A percentile compares a stretch with the other conserved stretches of the same genome.
phyloP scores from a whole-genome alignment of 2,888 invertebrate species.

The Trimorus sp. region DNA sequence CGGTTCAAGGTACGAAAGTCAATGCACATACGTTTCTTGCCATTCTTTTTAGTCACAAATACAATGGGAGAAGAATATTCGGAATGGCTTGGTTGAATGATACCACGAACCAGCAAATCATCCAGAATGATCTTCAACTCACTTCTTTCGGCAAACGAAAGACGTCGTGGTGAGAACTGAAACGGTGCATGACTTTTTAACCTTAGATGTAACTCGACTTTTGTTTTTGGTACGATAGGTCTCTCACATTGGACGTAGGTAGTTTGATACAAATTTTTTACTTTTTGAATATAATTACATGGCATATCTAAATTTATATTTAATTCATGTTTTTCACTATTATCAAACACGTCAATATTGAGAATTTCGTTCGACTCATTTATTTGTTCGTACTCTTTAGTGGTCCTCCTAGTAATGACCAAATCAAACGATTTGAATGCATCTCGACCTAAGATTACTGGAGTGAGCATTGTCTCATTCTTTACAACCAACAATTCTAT shows the following conservation, averaged over 20 bases:
- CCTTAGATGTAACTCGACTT: conserved; percentile 31
- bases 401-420: no score
- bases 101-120: conserved; percentile 42
- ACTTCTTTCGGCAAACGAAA: conserved; percentile 39
- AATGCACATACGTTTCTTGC: conserved; percentile 61
- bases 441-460: conserved; percentile 20
- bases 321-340: neutral
- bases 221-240: no score
- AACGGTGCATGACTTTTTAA: conserved; percentile 51
- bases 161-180: conserved; percentile 42
- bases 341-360: neutral
- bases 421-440: conserved; percentile 13
- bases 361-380: no score
- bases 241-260: neutral
- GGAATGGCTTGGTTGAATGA: conserved; percentile 41
- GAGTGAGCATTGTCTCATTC: conserved; percentile 11
- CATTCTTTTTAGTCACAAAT: conserved; percentile 58
- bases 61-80: conserved; percentile 35
- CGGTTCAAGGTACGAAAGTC: conserved; percentile 63
- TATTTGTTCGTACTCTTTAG: no score
- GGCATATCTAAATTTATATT: neutral
- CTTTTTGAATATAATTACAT: neutral
- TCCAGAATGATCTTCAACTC: conserved; percentile 45
- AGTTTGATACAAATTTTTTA: neutral
- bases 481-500: conserved; percentile 18